Evolutionary conservation across 2,113 vertebrate species (phyloP).

Genomic region (Ochotona princeps): DNA sequence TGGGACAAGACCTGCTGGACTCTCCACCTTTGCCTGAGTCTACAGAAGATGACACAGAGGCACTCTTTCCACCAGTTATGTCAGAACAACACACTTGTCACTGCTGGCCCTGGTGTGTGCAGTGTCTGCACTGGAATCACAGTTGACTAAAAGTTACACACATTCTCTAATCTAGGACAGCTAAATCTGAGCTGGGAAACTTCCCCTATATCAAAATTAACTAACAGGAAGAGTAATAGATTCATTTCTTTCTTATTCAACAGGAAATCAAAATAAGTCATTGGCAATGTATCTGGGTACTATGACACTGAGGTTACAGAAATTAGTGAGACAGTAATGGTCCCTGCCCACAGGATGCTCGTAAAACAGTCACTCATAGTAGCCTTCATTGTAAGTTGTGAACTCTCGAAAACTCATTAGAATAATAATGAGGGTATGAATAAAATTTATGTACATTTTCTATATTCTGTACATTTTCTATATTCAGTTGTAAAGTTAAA

Average conservation of each 20-base stretch:
- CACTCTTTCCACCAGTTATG: conserved; percentile 14
- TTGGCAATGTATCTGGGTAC: accelerated
- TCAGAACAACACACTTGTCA: background rate
- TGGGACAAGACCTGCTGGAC: conserved; percentile 66
- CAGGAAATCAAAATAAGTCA: background rate
- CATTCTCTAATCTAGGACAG: background rate
- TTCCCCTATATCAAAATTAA: background rate
- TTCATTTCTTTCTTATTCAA: background rate
- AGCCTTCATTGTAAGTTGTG: background rate
- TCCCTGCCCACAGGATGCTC: background rate
- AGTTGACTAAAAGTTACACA: conserved; percentile 30
- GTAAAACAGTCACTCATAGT: background rate
- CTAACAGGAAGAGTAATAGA: background rate
- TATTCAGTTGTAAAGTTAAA: background rate
- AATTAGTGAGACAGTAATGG: background rate
- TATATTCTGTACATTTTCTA: background rate
- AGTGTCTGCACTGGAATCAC: background rate
- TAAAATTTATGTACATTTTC: background rate
- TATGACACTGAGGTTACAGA: background rate
- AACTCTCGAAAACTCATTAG: background rate
- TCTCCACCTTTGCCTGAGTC: conserved; percentile 14
- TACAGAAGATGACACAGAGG: accelerated
- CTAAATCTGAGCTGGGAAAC: background rate
- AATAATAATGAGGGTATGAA: background rate
- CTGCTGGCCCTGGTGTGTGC: background rate